These are phyloP conservation scores for Haliclystus octoradiatus DNA, from an alignment of 30 jellyfish, hydroid and myxozoan genomes.

Conservation along the genomic window DNA sequence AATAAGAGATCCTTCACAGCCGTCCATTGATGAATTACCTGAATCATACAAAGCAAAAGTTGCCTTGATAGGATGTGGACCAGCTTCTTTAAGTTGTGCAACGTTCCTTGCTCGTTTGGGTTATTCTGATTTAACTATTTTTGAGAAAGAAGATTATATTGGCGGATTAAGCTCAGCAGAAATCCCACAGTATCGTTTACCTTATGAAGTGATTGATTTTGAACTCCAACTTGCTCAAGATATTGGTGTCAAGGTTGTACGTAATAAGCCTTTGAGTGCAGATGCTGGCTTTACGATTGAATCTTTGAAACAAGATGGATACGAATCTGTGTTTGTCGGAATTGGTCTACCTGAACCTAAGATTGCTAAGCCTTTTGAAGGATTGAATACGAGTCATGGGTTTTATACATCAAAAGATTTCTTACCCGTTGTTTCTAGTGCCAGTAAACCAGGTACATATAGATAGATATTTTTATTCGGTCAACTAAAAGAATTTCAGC, in stretches of 20 bases:
- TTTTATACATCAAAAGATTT: conserved; percentile 77
- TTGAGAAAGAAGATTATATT: conserved; percentile 53
- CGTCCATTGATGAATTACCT: conserved; percentile 46
- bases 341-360: conserved; percentile 92
- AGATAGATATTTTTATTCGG: too few relatives aligned
- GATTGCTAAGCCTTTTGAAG: conserved; percentile 75
- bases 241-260: conserved; percentile 59
- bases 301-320: conserved; percentile 58
- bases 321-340: conserved; percentile 73
- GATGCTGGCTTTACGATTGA: conserved; percentile 52
- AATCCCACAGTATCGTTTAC: conserved; percentile 95
- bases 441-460: conserved; percentile 79
- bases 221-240: conserved; percentile 82
- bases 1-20: conserved; percentile 72
- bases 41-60: conserved; percentile 72
- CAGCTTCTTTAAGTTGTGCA: conserved; percentile 91
- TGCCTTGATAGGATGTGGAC: conserved; percentile 85
- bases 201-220: conserved; percentile 75
- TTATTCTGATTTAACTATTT: conserved; percentile 48
- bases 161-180: conserved; percentile 93
- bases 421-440: conserved; percentile 81
- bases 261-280: conserved; percentile 38
- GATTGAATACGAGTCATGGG: conserved; percentile 51
- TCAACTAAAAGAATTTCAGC: too few relatives aligned
- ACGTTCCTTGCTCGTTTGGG: conserved; percentile 89